Base-by-base conservation (phyloP, 1,140 invertebrate species). In the Drosophila nebulosa region DNA sequence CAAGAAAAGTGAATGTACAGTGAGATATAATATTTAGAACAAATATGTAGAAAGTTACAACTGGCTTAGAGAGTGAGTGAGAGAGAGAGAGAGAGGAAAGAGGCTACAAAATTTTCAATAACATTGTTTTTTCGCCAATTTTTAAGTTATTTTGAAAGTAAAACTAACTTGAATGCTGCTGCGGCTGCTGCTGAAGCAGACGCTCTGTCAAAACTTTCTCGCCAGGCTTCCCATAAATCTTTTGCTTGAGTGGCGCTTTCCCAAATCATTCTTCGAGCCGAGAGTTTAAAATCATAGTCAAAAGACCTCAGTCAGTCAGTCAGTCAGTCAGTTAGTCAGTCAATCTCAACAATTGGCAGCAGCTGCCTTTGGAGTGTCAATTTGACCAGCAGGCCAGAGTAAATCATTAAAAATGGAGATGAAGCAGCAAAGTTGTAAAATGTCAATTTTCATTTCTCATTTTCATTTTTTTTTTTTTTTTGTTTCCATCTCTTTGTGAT, bases 251-350 rank as follows among this genome's bases (percentile, higher is more conserved):
- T 70, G 35, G 46, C 46, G 74, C 73, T 77, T 76, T 77, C 60
- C 52, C 77, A 73, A 72, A 79, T 80, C 68, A 80, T 80, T 80
- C 78, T 80, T 72, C 69, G 72, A 72, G 65, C 69, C 18, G 10
- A 32, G 30, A 32, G 30, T 32, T 32, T 12, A 10, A 32, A 32
- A 32, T 32, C 30, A 24, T 53, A 16, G 56, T 21, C 16, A 51
- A 55, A 53, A 57, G 39, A 16, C 27, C 2, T 16, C 39, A 21
- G 16, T 21, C 16, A 46, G 16, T 46, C 16, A 21, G 39, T 46
- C 39, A 46, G 39, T 46, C 39, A 46, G 16, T 10, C 39, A 46
- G 39, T 42, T 7, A 16, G 14, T 42, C 7, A 32, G 30, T 32
- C 30, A 32, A 10, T 3, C 1, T 42, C 6, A 53, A 53, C 22